Conservation (phyloP, 2,888 invertebrate genomes). For the Drosophila vallismaia region DNA sequence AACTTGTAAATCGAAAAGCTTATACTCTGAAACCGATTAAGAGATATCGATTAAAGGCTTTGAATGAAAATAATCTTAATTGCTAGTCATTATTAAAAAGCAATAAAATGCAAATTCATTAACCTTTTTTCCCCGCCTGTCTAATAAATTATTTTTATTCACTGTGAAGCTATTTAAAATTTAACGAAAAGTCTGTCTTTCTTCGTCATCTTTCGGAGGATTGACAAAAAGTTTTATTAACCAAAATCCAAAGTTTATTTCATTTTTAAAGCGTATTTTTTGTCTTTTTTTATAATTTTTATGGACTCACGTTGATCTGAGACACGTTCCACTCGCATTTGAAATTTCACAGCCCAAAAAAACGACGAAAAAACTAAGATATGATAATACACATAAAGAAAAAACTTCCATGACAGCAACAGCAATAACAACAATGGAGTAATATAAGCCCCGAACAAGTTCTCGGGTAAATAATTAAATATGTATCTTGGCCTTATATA, state of each 20-base stretch:
- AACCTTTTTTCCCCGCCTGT: neutral
- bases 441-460: slow-evolving; percentile 60
- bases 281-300: slow-evolving; percentile 13
- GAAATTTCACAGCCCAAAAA: slow-evolving; percentile 25
- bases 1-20: slow-evolving; percentile 12
- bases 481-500: slow-evolving; percentile 42
- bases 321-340: slow-evolving; percentile 45
- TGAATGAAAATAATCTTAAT: neutral
- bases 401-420: slow-evolving; percentile 1
- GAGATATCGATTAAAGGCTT: neutral
- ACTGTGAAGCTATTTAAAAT: neutral
- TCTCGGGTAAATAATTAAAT: slow-evolving; percentile 68
- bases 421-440: slow-evolving; percentile 22
- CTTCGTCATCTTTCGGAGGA: slow-evolving; percentile 2
- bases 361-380: slow-evolving; percentile 1
- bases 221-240: slow-evolving; percentile 9
- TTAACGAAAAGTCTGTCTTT: neutral
- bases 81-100: slow-evolving; percentile 8
- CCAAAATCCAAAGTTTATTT: neutral
- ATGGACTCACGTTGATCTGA: slow-evolving; percentile 27
- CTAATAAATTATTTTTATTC: neutral
- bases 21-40: slow-evolving; percentile 24
- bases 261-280: slow-evolving; percentile 9
- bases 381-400: no score
- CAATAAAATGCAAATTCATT: slow-evolving; percentile 9